Percentiles rank a stretch among this genome's conserved stretches.
Conservation (phyloP, 2,797 vertebrate species). For the Clarias laeviceps region DNA sequence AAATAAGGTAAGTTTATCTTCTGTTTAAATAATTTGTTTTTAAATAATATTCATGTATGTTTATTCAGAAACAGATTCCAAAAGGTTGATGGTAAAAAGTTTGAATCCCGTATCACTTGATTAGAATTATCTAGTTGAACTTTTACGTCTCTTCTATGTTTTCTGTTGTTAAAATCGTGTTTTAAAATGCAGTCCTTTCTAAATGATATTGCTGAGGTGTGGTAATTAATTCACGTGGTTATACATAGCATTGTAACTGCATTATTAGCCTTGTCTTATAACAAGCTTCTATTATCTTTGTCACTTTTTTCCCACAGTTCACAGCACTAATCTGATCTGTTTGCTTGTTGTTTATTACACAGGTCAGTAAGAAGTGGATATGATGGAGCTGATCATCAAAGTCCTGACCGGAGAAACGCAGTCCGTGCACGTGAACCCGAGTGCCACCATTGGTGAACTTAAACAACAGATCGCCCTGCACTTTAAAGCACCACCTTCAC, state of each 20-base stretch:
- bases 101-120: neutral
- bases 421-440: neutral
- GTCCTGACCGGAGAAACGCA: neutral
- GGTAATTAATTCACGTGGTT: neutral
- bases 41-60: neutral
- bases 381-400: constrained; percentile 11
- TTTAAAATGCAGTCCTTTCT: neutral
- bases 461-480: neutral
- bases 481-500: accelerated
- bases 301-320: neutral
- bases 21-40: neutral
- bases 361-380: neutral
- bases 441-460: neutral
- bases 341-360: neutral
- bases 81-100: too few relatives aligned
- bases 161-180: neutral
- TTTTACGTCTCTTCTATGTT: neutral
- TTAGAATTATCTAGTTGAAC: neutral
- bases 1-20: neutral
- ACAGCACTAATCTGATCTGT: neutral
- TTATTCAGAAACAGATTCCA: neutral
- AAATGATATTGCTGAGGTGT: neutral
- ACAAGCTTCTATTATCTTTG: neutral
- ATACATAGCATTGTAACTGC: too few relatives aligned
- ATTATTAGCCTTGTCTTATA: too few relatives aligned